Evolutionary conservation across 2,113 vertebrate genomes (phyloP), one percentile per base, ranked within the genome.

Genomic region (Anoplopoma fimbria): DNA sequence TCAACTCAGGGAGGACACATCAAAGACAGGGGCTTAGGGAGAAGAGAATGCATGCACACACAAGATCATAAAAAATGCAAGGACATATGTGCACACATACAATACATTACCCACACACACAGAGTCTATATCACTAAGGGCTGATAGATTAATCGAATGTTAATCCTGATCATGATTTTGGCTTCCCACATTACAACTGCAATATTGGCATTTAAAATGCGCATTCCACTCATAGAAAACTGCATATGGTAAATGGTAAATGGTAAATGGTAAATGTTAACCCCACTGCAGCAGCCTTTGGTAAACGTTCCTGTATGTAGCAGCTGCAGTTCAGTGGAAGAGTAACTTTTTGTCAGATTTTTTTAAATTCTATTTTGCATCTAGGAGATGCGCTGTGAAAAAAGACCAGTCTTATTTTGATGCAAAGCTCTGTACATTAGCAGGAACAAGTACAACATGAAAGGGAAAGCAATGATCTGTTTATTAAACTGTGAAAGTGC

Each of bases 1-100:
- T 95, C 93, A 95, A 94, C 91, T 94, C 88, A 79, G 77, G 87
- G 86, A 89, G 87, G 86, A 85, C 74, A 95, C 91, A 94, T 95
- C 95, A 95, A 95, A 95, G 95, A 88, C 80, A 3, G 75, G 82
- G 81, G 86, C 91, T 93, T 89, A 84, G 88, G 88, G 88, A 92
- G 81, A 70, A 86, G 90, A 93, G 92, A 91, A 92, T 78, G 83
- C 88, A 81, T 12, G 55, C 81, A 72, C 83, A 76, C 61, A 60
- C 53, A 82, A 73, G 81, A 71, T 65, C 82, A 84, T 86, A 25
- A 87, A 88, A 84, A 80, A 89, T 85, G 19, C 78, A 84, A 51
- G n/a, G 60, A 83, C 36, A 49, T 68, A 77, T 75, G 47, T 33
- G 71, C 69, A 78, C 77, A 81, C 25, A 76, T 38, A 65, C 42